Base-by-base conservation (phyloP, 2,888 invertebrate genomes). In the Euclidia mi region DNA sequence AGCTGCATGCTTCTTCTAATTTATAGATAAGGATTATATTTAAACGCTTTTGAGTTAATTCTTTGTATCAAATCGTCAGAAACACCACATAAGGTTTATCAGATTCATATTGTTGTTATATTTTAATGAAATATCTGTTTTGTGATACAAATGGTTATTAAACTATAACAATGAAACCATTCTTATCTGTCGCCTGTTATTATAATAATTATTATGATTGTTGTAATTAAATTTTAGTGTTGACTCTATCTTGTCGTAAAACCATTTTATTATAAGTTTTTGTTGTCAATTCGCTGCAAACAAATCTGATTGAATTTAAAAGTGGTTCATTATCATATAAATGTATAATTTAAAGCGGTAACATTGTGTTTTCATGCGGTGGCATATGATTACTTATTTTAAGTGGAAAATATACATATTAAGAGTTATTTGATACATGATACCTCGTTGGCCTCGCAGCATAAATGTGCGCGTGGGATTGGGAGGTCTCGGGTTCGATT, bases 281-380 rank as follows among this genome's bases (percentile, higher is more conserved):
- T 7, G 9, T 29, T 29, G 15, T 28, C 35, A 46, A 38, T 11
- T 25, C 29, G 15, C n/a, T 34, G 37, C 28, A 46, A 38, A 46
- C 12, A n/a, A 15, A 28, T 10, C 10, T 10, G 43, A 31, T 43
- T 43, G 18, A 43, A 43, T 43, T 31, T 10, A 31, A 32, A 43
- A 17, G n/a, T 15, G 9, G 15, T 43, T 31, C 9, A 43, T 43
- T 31, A 43, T 17, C 43, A 31, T 31, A 31, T 43, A 31, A 31
- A 31, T 31, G 11, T 43, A 31, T n/a, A 43, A 17, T 43, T 29
- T 29, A 29, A n/a, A n/a, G n/a, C 29, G n/a, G 1, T 10, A 29
- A n/a, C n/a, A 10, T 6, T 29, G 29, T 29, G 29, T 9, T 29
- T 9, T n/a, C n/a, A 29, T 29, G 29, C n/a, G 29, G 29, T n/a